These are phyloP conservation scores for Carlito syrichta DNA, from an alignment of 2,113 vertebrate species.

Conservation along the genomic window DNA sequence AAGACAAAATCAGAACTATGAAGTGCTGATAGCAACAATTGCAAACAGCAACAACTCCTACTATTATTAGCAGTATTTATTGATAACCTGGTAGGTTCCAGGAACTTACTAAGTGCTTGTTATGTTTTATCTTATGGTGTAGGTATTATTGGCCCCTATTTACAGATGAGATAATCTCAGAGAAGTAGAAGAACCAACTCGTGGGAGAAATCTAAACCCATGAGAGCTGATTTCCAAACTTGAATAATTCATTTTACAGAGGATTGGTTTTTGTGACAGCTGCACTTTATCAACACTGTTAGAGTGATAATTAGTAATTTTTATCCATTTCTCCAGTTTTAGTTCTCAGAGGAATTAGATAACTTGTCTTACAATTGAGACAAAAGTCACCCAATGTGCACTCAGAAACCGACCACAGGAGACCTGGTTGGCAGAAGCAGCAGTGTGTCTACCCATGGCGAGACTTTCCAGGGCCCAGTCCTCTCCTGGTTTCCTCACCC, in stretches of 20 bases:
- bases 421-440: fast-evolving
- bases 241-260: background rate
- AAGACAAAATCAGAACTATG: background rate
- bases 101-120: background rate
- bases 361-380: background rate
- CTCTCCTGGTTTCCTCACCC: fast-evolving
- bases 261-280: background rate
- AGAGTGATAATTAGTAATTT: background rate
- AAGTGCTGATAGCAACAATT: background rate
- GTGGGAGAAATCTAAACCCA: no score
- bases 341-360: background rate
- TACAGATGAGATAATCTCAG: background rate
- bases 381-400: background rate
- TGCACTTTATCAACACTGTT: background rate
- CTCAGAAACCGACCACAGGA: background rate
- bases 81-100: background rate
- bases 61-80: background rate
- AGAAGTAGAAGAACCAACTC: background rate
- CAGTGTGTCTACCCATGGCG: fast-evolving
- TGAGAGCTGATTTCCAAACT: background rate
- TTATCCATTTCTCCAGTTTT: background rate
- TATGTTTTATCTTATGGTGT: background rate
- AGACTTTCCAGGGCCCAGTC: no score
- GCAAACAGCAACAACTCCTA: background rate
- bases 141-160: background rate